Base-by-base conservation (phyloP, 2,888 invertebrate genomes). In the Neoitamus cyanurus region DNA sequence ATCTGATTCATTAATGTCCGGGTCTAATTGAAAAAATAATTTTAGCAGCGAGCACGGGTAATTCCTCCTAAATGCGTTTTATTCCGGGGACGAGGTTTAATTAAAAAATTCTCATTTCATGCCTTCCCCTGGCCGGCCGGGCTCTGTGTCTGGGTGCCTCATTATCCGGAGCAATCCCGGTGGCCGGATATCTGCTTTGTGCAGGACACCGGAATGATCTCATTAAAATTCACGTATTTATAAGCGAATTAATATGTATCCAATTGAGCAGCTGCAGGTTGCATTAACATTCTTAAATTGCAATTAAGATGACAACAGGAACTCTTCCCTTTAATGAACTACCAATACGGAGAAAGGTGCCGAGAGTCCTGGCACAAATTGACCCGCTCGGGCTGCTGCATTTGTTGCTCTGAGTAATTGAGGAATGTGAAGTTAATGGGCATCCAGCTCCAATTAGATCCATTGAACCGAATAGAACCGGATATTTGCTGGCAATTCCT, bases 331-430 rank as follows among this genome's bases (percentile, higher is more conserved):
- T 58, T 80, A 80, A 80, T 80, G 30, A 58, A 80, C 31, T 48
- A 25, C 58, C 58, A 58, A 6, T 9, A 58, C 9, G 58, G 37
- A 37, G 75, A 80, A 20, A 31, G 48, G 31, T 58, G 34, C 58
- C 31, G 31, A 80, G 78, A 80, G 48, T 6, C 58, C 25, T 31
- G 37, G 58, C 34, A 58, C 58, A 80, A 58, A 80, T 80, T 80
- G 78, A 58, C 58, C 78, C 58, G 58, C 48, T 80, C 78, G 31
- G 31, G 31, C 11, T 20, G 25, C 15, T 37, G 78, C 34, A 80
- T 58, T 80, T 80, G 78, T 80, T 80, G 78, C 78, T 80, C 37
- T 80, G 78, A 80, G 58, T 48, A 80, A 80, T 80, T 80, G 78
- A 58, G 78, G 58, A 80, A 80, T 80, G 78, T 25, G 78, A 58